Conservation (phyloP, 2,113 vertebrate genomes). For the Poeciliopsis prolifica region DNA sequence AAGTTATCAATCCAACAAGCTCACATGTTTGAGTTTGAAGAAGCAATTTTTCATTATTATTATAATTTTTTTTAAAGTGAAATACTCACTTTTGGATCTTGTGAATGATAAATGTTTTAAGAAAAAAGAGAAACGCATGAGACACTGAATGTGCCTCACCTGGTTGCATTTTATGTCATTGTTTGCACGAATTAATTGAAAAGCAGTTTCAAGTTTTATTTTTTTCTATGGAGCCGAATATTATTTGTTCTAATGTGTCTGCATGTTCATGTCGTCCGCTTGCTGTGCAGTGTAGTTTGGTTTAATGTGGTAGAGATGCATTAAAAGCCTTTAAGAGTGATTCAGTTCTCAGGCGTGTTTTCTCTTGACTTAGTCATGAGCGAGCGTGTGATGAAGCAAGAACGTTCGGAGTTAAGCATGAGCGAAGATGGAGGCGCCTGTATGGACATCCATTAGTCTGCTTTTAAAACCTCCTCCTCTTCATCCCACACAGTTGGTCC, state of each 20-base stretch:
- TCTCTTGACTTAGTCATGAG: not conserved
- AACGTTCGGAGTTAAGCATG: not conserved
- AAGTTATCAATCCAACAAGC: not conserved
- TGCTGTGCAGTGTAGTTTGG: not conserved
- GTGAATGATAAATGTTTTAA: not conserved
- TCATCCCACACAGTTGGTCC: constrained; percentile 1
- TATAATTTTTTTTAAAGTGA: not conserved
- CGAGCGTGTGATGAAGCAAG: not conserved
- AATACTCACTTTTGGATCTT: not conserved
- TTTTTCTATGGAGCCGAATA: constrained; percentile 2
- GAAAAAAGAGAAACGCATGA: not conserved
- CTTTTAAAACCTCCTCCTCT: not conserved
- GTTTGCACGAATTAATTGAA: constrained; percentile 15
- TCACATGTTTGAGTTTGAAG: not conserved
- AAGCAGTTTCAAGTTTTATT: constrained; percentile 23
- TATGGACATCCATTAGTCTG: constrained; percentile 16
- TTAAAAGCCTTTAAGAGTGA: constrained; percentile 24
- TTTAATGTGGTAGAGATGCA: constrained; percentile 12
- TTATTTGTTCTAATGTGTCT: constrained; percentile 26
- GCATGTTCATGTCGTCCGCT: constrained; percentile 2
- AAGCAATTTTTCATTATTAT: not conserved
- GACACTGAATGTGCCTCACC: not conserved
- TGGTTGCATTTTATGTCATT: not conserved
- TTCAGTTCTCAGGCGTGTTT: not conserved
- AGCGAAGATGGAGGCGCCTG: not conserved